Evolutionary conservation across 2,797 vertebrate species (phyloP).

Genomic region (Pseudochirops cupreus): DNA sequence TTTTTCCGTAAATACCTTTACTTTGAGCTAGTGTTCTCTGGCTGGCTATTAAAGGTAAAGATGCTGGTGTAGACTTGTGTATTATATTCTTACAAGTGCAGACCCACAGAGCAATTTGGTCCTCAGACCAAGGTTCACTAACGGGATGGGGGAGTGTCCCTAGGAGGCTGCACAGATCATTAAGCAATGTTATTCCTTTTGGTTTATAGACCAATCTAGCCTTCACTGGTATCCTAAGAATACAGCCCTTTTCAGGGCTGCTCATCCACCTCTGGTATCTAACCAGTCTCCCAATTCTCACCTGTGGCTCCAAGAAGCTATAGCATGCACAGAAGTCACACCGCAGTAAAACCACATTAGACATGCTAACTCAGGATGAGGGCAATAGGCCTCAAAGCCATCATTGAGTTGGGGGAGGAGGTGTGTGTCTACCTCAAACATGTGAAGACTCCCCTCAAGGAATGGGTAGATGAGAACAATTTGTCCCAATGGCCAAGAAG

Average conservation of each 20-base stretch:
- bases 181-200: not conserved
- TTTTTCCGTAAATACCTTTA: not conserved
- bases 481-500: not conserved
- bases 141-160: not conserved
- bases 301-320: not conserved
- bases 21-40: not conserved
- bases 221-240: not conserved
- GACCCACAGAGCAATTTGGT: not conserved
- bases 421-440: not conserved
- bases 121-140: not conserved
- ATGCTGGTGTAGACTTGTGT: not conserved
- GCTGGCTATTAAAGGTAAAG: not conserved
- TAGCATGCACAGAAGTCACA: not conserved
- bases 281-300: not conserved
- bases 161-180: not conserved
- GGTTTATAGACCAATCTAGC: not conserved
- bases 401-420: too few relatives aligned
- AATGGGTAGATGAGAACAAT: too few relatives aligned
- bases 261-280: not conserved
- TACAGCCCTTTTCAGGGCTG: not conserved
- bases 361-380: not conserved
- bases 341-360: not conserved
- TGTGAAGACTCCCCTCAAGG: not conserved
- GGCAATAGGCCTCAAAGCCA: too few relatives aligned
- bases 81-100: not conserved